These are phyloP conservation scores for Cephus spinipes DNA, from an alignment of 2,888 invertebrate species.

Conservation along the genomic window DNA sequence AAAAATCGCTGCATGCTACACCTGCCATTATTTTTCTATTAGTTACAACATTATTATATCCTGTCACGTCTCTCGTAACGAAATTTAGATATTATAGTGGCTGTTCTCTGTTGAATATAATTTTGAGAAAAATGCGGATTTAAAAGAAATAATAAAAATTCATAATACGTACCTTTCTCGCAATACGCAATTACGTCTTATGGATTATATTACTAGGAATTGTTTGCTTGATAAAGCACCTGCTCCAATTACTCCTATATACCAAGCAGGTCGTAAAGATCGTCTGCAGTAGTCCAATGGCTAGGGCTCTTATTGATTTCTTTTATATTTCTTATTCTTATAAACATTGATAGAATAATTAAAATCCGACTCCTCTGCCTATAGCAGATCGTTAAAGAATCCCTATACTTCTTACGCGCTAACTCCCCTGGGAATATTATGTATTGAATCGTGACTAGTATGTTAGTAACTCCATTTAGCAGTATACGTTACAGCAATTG, in stretches of 20 bases:
- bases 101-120: neutral
- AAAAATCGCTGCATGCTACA: neutral
- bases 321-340: neutral
- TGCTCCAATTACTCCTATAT: neutral
- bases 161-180: neutral
- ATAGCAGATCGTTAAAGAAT: neutral
- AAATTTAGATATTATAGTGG: neutral
- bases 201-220: neutral
- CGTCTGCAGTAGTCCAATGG: too few species aligned
- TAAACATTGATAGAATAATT: neutral
- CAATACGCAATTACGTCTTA: neutral
- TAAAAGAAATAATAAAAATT: neutral
- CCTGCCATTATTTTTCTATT: neutral
- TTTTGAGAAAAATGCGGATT: neutral
- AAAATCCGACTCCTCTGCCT: neutral
- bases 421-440: neutral
- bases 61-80: neutral
- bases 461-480: neutral
- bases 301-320: neutral
- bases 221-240: neutral
- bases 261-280: neutral
- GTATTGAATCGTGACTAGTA: neutral
- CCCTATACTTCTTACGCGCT: neutral
- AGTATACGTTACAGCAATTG: neutral
- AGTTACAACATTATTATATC: neutral